A percentile compares a stretch with the other conserved stretches of the same genome.
phyloP scores from a whole-genome alignment of 2,888 invertebrate species.

The Ceramica pisi region DNA sequence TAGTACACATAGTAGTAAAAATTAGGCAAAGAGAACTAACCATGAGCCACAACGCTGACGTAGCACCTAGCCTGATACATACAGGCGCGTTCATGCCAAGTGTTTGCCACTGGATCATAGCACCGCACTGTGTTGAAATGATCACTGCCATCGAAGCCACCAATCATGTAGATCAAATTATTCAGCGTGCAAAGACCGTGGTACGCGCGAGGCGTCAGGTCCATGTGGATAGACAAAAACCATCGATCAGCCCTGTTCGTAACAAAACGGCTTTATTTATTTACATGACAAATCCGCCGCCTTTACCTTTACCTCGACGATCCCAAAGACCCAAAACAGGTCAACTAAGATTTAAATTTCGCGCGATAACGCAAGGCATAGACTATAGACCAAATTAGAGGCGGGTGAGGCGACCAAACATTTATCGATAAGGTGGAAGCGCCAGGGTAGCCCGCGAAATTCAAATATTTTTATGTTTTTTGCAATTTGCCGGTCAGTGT shows the following conservation, averaged over 20 bases:
- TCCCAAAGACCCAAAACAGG: neutral
- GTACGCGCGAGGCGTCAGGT: conserved; percentile 93
- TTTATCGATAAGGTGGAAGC: too few relatives aligned
- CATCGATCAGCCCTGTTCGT: conserved; percentile 93
- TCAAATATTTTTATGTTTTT: too few relatives aligned
- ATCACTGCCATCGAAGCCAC: conserved; percentile 95
- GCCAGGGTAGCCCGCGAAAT: too few relatives aligned
- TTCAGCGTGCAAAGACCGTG: conserved; percentile 94
- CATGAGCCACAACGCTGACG: conserved; percentile 94
- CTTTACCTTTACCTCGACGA: neutral
- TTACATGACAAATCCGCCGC: neutral
- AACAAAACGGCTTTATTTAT: conserved; percentile 18
- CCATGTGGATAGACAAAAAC: conserved; percentile 93
- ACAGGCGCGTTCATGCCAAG: conserved; percentile 94
- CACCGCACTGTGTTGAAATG: conserved; percentile 95
- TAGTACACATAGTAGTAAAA: neutral
- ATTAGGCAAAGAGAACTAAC: conserved; percentile 73
- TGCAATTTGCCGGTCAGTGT: too few relatives aligned
- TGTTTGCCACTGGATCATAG: conserved; percentile 94
- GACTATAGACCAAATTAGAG: conserved; percentile 14
- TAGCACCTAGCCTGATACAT: conserved; percentile 96
- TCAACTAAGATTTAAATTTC: neutral
- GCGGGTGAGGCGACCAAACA: neutral
- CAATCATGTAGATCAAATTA: conserved; percentile 94
- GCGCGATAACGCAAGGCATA: neutral